These are phyloP conservation scores for Leptopilina syphax DNA, from an alignment of 2,888 invertebrate species.

Conservation along the genomic window DNA sequence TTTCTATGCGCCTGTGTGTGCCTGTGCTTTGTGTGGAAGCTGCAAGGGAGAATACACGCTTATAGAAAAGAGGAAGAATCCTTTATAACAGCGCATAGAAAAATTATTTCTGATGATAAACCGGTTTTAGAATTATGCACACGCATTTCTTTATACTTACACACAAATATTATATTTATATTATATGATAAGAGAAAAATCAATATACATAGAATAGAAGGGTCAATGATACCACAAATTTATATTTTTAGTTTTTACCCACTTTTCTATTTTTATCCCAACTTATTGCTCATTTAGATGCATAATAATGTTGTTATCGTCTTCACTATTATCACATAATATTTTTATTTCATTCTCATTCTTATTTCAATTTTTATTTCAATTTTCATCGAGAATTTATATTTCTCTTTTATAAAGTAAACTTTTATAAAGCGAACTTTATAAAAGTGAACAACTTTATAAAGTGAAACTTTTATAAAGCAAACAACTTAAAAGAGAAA, in stretches of 20 bases:
- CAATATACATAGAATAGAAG: not conserved
- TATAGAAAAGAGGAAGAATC: conserved; percentile 17
- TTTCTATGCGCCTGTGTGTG: not conserved
- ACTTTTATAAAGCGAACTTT: too few relatives aligned
- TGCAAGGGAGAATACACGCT: not conserved
- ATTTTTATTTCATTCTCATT: too few relatives aligned
- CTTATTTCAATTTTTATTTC: too few relatives aligned
- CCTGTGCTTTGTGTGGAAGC: not conserved
- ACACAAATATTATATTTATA: not conserved
- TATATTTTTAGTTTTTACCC: not conserved
- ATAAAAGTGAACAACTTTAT: too few relatives aligned
- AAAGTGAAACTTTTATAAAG: too few relatives aligned
- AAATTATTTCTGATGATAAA: conserved; percentile 17
- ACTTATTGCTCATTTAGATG: too few relatives aligned
- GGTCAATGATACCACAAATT: not conserved
- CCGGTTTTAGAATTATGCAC: not conserved
- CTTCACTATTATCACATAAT: too few relatives aligned
- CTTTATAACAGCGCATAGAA: not conserved
- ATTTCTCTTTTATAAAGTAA: too few relatives aligned
- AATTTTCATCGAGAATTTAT: too few relatives aligned
- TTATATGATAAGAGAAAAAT: not conserved
- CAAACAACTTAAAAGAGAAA: too few relatives aligned
- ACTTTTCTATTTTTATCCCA: not conserved
- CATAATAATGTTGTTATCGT: too few relatives aligned
- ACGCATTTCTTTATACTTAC: not conserved